Conservation (phyloP, 2,113 vertebrate species). For the Sula dactylatra region DNA sequence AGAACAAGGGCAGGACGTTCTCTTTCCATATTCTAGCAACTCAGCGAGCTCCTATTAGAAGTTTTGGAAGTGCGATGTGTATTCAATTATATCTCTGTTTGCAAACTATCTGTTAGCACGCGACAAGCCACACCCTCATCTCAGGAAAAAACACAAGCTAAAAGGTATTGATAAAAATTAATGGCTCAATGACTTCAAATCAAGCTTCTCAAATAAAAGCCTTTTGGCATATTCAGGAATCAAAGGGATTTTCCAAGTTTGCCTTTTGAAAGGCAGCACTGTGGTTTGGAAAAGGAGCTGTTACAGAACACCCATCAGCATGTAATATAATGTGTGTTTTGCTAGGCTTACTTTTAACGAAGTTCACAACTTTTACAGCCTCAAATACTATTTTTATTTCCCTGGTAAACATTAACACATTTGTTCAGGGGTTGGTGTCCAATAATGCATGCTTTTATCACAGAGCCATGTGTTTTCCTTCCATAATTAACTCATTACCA, state of each 20-base stretch:
- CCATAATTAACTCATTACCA: not conserved
- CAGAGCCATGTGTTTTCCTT: not conserved
- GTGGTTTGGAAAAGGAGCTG: not conserved
- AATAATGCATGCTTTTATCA: not conserved
- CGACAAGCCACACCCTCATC: not conserved
- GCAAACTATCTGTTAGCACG: not conserved
- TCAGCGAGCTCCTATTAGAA: not conserved
- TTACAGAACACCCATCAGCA: not conserved
- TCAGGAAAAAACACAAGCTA: not conserved
- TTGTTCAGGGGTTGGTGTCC: not conserved
- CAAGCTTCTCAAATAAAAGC: not conserved
- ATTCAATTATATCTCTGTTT: not conserved
- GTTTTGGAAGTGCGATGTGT: not conserved
- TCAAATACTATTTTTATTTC: not conserved
- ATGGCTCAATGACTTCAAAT: not conserved
- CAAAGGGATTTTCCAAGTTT: not conserved
- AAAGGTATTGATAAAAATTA: not conserved
- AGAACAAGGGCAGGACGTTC: not conserved
- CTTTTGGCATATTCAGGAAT: not conserved
- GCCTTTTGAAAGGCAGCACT: not conserved
- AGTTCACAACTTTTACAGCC: not conserved
- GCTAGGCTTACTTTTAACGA: not conserved
- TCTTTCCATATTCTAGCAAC: not conserved
- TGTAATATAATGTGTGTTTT: not conserved
- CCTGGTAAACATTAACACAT: not conserved